Evolutionary conservation across 2,113 vertebrate genomes (phyloP).

Genomic region (Nothobranchius kuhntae): DNA sequence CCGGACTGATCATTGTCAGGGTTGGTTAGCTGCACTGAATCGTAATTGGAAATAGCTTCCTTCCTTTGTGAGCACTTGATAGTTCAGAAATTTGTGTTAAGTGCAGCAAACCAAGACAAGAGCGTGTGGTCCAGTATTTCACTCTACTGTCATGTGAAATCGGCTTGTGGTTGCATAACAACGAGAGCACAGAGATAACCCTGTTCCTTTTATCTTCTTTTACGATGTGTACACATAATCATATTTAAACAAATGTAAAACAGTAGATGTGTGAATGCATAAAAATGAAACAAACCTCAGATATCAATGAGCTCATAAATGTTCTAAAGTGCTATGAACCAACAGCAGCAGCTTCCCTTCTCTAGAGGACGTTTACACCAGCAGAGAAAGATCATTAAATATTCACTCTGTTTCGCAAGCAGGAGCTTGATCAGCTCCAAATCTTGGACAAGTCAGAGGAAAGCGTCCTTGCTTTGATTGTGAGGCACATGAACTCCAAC

Average conservation of each 20-base stretch:
- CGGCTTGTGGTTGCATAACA: conserved; percentile 5
- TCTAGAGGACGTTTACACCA: too few relatives aligned
- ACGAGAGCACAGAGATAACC: conserved; percentile 1
- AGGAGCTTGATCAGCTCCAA: too few relatives aligned
- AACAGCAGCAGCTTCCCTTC: too few relatives aligned
- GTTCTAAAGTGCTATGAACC: too few relatives aligned
- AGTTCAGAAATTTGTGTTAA: conserved; percentile 57
- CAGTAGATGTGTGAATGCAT: too few relatives aligned
- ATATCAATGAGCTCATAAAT: too few relatives aligned
- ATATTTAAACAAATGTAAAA: not conserved
- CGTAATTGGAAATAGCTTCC: conserved; percentile 64
- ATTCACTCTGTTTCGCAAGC: too few relatives aligned
- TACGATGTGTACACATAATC: too few relatives aligned
- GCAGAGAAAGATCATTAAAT: too few relatives aligned
- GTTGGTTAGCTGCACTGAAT: conserved; percentile 63
- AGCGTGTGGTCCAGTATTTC: conserved; percentile 11
- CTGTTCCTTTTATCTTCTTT: conserved; percentile 2
- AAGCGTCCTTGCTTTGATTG: too few relatives aligned
- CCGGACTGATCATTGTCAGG: conserved; percentile 66
- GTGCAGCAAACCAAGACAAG: conserved; percentile 44
- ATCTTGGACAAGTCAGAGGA: too few relatives aligned
- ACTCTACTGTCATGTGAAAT: conserved; percentile 32
- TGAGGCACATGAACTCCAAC: too few relatives aligned
- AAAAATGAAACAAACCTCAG: not conserved
- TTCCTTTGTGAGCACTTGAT: conserved; percentile 57